phyloP scores from a whole-genome alignment of 2,888 invertebrate species.

The Argyresthia goedartella region DNA sequence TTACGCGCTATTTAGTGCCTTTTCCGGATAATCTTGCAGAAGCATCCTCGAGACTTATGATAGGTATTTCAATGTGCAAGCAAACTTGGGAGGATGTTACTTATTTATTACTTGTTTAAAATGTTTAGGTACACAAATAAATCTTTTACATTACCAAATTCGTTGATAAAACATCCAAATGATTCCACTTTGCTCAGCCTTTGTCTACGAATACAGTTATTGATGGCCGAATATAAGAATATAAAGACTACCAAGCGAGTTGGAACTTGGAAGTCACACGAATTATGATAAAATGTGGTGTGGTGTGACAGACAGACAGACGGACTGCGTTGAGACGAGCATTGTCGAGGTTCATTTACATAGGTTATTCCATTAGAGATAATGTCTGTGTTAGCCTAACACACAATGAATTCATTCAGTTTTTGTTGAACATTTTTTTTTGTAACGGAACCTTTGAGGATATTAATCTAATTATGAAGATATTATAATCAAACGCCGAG shows the following conservation, averaged over 20 bases:
- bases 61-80: not conserved
- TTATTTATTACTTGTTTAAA: too few relatives aligned
- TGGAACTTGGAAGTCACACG: not conserved
- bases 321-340: not conserved
- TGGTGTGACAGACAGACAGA: not conserved
- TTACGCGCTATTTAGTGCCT: not conserved
- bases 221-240: not conserved
- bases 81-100: not conserved
- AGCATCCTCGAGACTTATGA: constrained; percentile 7
- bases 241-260: constrained; percentile 1
- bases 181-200: not conserved
- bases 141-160: not conserved
- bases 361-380: not conserved
- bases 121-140: not conserved
- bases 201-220: constrained; percentile 5
- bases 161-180: not conserved
- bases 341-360: not conserved
- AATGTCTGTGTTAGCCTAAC: not conserved
- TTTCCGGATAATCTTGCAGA: not conserved
- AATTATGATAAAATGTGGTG: not conserved
- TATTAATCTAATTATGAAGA: not conserved
- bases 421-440: not conserved
- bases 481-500: not conserved
- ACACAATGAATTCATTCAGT: not conserved
- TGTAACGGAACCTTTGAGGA: not conserved